Percentiles rank a stretch among this genome's conserved stretches.
Evolutionary conservation across 2,113 vertebrate genomes (phyloP).

Genomic region (Aspiorhynchus laticeps): DNA sequence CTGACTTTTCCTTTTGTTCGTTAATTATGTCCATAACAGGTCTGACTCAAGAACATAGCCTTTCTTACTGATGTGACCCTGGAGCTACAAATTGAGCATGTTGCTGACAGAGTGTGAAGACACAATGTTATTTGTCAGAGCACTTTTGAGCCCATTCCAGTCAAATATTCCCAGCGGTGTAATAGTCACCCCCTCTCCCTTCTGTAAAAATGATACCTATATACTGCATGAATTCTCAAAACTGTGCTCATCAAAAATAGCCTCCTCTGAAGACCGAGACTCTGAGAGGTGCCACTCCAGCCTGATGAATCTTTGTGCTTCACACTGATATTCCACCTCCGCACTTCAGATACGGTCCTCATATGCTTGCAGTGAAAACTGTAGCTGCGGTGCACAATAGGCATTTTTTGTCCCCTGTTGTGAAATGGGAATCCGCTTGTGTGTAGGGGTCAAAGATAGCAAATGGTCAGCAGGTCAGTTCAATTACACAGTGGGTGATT

Average conservation of each 20-base stretch:
- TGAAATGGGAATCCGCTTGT: constrained; percentile 46
- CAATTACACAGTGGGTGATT: constrained; percentile 58
- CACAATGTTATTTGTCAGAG: constrained; percentile 33
- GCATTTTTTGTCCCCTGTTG: constrained; percentile 48
- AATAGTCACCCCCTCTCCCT: constrained; percentile 28
- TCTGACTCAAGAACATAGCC: constrained; percentile 14
- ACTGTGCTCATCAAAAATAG: constrained; percentile 49
- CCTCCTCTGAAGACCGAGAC: constrained; percentile 25
- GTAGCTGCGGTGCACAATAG: constrained; percentile 13
- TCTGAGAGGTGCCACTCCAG: constrained; percentile 29
- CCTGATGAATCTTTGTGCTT: constrained; percentile 51
- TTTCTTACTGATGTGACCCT: constrained; percentile 27
- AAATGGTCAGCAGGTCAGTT: constrained; percentile 61
- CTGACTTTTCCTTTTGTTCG: constrained; percentile 16
- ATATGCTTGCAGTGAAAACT: constrained; percentile 37
- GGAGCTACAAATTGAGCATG: constrained; percentile 32
- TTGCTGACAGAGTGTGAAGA: constrained; percentile 27
- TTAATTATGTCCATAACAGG: constrained; percentile 26
- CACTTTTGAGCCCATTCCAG: constrained; percentile 16
- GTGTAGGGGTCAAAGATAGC: constrained; percentile 49
- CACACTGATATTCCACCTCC: constrained; percentile 30
- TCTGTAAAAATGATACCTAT: constrained; percentile 6
- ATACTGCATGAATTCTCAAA: constrained; percentile 27
- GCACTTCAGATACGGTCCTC: constrained; percentile 25
- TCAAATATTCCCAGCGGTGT: constrained; percentile 41